These are phyloP conservation scores for Acleris literana DNA, from an alignment of 2,888 invertebrate genomes.

Conservation along the genomic window DNA sequence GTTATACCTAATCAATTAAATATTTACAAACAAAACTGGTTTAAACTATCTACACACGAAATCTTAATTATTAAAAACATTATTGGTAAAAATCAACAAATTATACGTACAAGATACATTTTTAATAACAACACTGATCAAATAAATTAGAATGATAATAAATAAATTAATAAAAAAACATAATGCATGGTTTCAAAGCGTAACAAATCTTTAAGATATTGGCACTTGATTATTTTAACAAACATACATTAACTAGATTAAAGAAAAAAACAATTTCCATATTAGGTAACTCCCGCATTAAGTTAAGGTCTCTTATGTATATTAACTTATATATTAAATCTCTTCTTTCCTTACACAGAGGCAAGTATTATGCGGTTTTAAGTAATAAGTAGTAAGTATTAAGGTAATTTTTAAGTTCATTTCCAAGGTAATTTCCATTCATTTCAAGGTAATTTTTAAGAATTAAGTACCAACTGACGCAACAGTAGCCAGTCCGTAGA, in stretches of 20 bases:
- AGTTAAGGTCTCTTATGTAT: constrained; percentile 4
- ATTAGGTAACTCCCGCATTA: background rate
- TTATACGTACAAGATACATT: background rate
- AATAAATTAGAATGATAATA: constrained; percentile 18
- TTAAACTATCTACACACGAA: background rate
- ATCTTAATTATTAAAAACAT: background rate
- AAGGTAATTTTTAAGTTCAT: constrained; percentile 24
- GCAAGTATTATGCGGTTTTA: constrained; percentile 35
- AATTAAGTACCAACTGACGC: constrained; percentile 28
- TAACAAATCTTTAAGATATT: constrained; percentile 1
- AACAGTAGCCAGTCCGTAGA: background rate
- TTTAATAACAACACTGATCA: constrained; percentile 5
- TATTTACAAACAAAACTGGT: background rate
- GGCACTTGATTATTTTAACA: constrained; percentile 8
- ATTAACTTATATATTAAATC: constrained; percentile 9
- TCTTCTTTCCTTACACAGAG: constrained; percentile 15
- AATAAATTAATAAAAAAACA: constrained; percentile 9
- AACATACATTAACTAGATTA: constrained; percentile 7
- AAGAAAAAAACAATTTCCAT: too few species aligned
- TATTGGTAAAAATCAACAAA: constrained; percentile 6
- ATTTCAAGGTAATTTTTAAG: too few species aligned
- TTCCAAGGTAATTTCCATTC: too few species aligned
- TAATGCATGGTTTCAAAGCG: background rate
- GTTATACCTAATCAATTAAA: too few species aligned
- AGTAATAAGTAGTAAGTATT: constrained; percentile 12